Conservation (phyloP, 2,113 vertebrate species). For the Cryptotis parvus region DNA sequence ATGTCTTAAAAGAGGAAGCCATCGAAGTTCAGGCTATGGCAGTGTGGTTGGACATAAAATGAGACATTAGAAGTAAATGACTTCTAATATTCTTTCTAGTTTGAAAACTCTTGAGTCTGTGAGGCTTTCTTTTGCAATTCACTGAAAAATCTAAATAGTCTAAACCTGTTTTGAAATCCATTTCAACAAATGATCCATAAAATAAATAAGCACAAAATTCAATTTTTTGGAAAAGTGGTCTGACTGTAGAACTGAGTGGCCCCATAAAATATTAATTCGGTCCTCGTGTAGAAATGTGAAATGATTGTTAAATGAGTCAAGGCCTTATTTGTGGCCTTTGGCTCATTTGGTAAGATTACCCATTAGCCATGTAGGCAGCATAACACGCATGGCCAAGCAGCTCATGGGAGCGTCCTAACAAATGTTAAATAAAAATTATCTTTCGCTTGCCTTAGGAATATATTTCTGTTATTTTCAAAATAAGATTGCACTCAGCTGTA, state of each 20-base stretch:
- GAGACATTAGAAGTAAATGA: slow-evolving; percentile 52
- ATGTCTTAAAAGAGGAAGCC: slow-evolving; percentile 19
- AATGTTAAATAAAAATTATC: slow-evolving; percentile 80
- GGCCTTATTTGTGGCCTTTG: slow-evolving; percentile 78
- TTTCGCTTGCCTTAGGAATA: slow-evolving; percentile 49
- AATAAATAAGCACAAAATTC: slow-evolving; percentile 82
- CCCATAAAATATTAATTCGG: slow-evolving; percentile 81
- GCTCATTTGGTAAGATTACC: slow-evolving; percentile 77
- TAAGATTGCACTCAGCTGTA: slow-evolving; percentile 39
- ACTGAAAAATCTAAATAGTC: slow-evolving; percentile 79
- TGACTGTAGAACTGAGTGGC: slow-evolving; percentile 70
- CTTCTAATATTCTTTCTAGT: slow-evolving; percentile 48
- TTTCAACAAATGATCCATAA: slow-evolving; percentile 80
- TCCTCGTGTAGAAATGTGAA: slow-evolving; percentile 72
- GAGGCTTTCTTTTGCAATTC: slow-evolving; percentile 75
- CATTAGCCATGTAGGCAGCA: slow-evolving; percentile 67
- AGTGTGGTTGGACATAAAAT: slow-evolving; percentile 52
- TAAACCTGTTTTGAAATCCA: slow-evolving; percentile 79
- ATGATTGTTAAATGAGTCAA: slow-evolving; percentile 80
- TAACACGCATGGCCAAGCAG: slow-evolving; percentile 74
- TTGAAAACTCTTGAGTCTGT: slow-evolving; percentile 49
- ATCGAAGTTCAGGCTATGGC: background rate
- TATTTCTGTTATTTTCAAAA: slow-evolving; percentile 70
- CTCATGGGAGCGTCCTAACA: slow-evolving; percentile 74
- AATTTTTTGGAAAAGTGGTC: slow-evolving; percentile 83